Evolutionary conservation across 1,140 invertebrate species (phyloP).

Genomic region (Megathymus violae): DNA sequence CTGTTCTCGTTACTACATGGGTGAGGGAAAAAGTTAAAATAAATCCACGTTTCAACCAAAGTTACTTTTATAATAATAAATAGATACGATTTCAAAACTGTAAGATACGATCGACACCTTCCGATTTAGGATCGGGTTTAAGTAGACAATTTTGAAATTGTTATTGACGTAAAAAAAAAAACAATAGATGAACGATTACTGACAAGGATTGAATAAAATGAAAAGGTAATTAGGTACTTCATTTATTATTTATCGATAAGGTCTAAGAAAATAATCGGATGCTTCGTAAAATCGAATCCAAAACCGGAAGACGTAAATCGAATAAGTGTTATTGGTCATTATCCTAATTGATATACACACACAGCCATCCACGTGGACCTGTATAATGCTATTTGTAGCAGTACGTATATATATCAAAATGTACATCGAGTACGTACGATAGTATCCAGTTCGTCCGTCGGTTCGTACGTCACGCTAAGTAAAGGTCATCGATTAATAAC

Average conservation of each 20-base stretch:
- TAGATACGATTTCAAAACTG: neutral
- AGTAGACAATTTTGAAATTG: too few species aligned
- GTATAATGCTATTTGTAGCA: neutral
- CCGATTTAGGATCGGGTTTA: neutral
- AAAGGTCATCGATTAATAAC: too few species aligned
- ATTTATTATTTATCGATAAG: too few species aligned
- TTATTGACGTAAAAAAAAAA: too few species aligned
- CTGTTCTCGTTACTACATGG: neutral
- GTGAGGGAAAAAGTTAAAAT: too few species aligned
- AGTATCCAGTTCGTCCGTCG: too few species aligned
- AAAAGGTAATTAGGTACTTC: too few species aligned
- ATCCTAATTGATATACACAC: slow-evolving; percentile 11
- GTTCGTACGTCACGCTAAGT: too few species aligned
- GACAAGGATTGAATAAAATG: too few species aligned
- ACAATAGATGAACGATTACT: too few species aligned
- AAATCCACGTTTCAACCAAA: too few species aligned
- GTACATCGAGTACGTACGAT: neutral
- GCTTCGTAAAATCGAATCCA: neutral
- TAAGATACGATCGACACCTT: neutral
- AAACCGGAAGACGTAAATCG: neutral
- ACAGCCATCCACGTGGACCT: slow-evolving; percentile 28
- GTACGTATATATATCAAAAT: neutral
- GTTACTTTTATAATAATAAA: neutral
- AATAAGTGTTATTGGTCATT: neutral
- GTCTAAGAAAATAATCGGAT: neutral